Conservation (phyloP, 2,888 invertebrate genomes). For the Nephrocerus scutellatus region DNA sequence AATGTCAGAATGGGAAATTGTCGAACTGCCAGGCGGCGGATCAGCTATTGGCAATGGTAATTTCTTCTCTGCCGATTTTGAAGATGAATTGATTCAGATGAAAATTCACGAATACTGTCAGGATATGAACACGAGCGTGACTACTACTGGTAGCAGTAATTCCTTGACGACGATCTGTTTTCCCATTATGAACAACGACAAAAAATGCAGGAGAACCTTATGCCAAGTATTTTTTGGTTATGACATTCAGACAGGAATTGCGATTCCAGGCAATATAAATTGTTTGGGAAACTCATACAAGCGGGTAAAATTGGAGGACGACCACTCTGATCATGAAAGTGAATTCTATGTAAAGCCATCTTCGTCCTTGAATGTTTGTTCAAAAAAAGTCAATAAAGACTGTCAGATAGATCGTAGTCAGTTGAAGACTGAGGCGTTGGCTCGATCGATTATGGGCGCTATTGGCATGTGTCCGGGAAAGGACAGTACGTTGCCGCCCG, state of each 20-base stretch:
- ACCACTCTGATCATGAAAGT: slow-evolving; percentile 12
- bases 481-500: slow-evolving; percentile 16
- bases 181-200: not conserved
- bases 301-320: no score
- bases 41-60: slow-evolving; percentile 24
- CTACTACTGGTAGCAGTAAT: slow-evolving; percentile 8
- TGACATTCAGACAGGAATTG: slow-evolving; percentile 33
- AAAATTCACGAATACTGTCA: slow-evolving; percentile 21
- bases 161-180: not conserved
- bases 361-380: slow-evolving; percentile 16
- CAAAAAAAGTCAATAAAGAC: slow-evolving; percentile 33
- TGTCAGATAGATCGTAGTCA: slow-evolving; percentile 34
- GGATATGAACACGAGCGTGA: slow-evolving; percentile 1
- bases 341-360: slow-evolving; percentile 15
- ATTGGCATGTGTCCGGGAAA: slow-evolving; percentile 37
- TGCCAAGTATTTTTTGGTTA: slow-evolving; percentile 33
- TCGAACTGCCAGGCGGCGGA: slow-evolving; percentile 32
- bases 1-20: slow-evolving; percentile 45
- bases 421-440: slow-evolving; percentile 39
- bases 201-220: slow-evolving; percentile 21
- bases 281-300: no score
- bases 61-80: slow-evolving; percentile 43
- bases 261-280: slow-evolving; percentile 21
- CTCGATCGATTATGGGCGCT: slow-evolving; percentile 43
- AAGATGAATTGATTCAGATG: slow-evolving; percentile 36